phyloP scores from a whole-genome alignment of 2,888 invertebrate species.

The Drosophila paranaensis region DNA sequence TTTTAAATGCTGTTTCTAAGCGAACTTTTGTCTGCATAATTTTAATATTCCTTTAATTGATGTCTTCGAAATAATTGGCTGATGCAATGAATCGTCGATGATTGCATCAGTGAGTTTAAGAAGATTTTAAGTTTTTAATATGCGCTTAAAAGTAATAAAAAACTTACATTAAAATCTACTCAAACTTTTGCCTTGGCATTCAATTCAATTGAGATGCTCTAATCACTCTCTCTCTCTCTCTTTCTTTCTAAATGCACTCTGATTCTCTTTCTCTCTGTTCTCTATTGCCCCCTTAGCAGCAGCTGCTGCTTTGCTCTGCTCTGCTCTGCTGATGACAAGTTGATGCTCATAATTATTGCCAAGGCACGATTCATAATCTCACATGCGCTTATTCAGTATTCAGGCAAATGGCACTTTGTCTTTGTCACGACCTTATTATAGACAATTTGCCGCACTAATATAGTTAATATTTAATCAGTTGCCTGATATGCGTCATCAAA shows the following conservation, averaged over 20 bases:
- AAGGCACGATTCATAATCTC: slow-evolving; percentile 5
- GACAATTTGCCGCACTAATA: slow-evolving; percentile 46
- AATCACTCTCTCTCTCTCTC: not conserved
- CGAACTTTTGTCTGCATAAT: not conserved
- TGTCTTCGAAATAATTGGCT: not conserved
- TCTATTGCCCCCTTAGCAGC: not conserved
- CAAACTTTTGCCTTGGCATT: slow-evolving; percentile 1
- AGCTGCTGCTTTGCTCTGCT: not conserved
- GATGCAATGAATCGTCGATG: slow-evolving; percentile 9
- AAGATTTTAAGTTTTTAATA: not conserved
- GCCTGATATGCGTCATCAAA: slow-evolving; percentile 37
- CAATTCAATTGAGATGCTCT: not conserved
- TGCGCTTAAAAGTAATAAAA: not conserved
- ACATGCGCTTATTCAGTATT: slow-evolving; percentile 1
- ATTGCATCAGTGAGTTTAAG: slow-evolving; percentile 16
- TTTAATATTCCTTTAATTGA: not conserved
- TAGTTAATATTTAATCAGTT: slow-evolving; percentile 54
- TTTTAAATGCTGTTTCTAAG: not conserved
- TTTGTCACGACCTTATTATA: slow-evolving; percentile 42
- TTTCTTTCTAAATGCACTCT: not conserved
- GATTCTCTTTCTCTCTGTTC: not conserved
- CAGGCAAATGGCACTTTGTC: not conserved
- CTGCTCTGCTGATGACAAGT: not conserved
- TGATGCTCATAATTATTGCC: not conserved
- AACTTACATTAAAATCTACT: too few relatives aligned